Conservation (phyloP, 2,888 invertebrate species). For the Helicoverpa assulta region DNA sequence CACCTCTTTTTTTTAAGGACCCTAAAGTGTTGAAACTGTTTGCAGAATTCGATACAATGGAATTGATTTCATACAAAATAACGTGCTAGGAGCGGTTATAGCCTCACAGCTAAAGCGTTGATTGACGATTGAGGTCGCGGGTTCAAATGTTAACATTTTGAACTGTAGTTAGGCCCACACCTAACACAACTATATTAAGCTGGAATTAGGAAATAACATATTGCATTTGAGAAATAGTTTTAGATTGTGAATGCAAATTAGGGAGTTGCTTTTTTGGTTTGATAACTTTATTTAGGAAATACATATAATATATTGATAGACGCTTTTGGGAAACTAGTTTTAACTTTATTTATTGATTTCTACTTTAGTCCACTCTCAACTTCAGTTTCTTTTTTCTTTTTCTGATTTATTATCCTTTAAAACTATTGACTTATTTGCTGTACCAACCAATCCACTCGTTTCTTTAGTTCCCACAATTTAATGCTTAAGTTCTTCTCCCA, state of each 20-base stretch:
- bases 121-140: constrained; percentile 52
- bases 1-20: constrained; percentile 31
- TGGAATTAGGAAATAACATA: constrained; percentile 23
- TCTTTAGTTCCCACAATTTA: too few species aligned
- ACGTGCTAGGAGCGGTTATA: constrained; percentile 32
- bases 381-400: too few species aligned
- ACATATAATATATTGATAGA: background rate
- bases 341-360: too few species aligned
- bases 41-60: constrained; percentile 17
- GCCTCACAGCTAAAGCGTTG: constrained; percentile 44
- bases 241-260: background rate
- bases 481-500: background rate
- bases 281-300: background rate
- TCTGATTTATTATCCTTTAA: too few species aligned
- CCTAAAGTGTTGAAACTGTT: constrained; percentile 30
- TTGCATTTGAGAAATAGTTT: constrained; percentile 6
- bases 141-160: constrained; percentile 53
- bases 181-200: constrained; percentile 18
- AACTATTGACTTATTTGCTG: too few species aligned
- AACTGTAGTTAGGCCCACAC: constrained; percentile 50
- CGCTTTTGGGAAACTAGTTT: background rate
- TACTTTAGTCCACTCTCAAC: too few species aligned
- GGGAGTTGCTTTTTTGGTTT: background rate
- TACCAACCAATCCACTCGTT: too few species aligned
- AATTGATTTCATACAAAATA: constrained; percentile 16